phyloP scores from a whole-genome alignment of 2,113 vertebrate species.

The Ariopsis seemanni region DNA sequence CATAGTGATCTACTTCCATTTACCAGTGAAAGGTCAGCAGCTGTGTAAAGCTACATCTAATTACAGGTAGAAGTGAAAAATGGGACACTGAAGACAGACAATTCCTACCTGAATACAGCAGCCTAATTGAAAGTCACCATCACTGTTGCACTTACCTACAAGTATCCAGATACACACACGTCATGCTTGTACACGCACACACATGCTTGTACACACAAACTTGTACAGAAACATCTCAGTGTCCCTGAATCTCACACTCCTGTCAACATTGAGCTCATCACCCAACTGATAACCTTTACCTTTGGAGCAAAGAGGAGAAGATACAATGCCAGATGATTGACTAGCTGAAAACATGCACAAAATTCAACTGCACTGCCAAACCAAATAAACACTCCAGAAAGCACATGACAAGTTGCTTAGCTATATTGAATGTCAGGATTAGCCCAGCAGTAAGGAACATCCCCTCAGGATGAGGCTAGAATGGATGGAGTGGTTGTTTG shows the following conservation, averaged over 20 bases:
- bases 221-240: too few relatives aligned
- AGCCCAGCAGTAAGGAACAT: constrained; percentile 22
- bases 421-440: constrained; percentile 36
- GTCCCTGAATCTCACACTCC: not conserved
- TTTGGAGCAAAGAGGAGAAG: constrained; percentile 2
- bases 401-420: constrained; percentile 44
- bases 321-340: constrained; percentile 40
- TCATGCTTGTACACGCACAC: too few relatives aligned
- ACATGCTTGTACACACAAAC: too few relatives aligned
- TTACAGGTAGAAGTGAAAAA: constrained; percentile 37
- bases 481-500: constrained; percentile 18
- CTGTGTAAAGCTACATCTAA: constrained; percentile 39
- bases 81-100: constrained; percentile 17
- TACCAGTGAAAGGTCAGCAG: constrained; percentile 43
- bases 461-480: constrained; percentile 21
- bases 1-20: constrained; percentile 37
- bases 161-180: not conserved
- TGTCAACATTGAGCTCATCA: constrained; percentile 1
- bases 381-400: constrained; percentile 30
- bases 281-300: constrained; percentile 10
- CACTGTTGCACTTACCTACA: not conserved
- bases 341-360: constrained; percentile 4
- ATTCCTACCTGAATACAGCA: constrained; percentile 34
- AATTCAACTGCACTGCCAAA: constrained; percentile 17
- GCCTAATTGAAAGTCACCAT: constrained; percentile 21